These are phyloP conservation scores for Hanleya hanleyi DNA, from an alignment of 2,888 invertebrate species.

Conservation along the genomic window DNA sequence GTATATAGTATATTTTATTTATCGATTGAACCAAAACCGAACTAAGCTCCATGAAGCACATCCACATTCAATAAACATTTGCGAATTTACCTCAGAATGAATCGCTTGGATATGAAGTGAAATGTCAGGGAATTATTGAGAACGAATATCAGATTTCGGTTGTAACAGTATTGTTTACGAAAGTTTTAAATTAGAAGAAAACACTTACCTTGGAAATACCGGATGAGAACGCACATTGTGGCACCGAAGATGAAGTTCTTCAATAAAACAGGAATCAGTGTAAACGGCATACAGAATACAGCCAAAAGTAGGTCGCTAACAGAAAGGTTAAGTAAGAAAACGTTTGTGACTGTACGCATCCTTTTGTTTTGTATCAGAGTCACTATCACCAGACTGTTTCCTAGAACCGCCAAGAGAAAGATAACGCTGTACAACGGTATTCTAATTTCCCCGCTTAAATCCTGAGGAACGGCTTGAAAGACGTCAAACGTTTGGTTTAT, in stretches of 20 bases:
- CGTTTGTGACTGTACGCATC: conserved; percentile 76
- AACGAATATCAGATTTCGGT: no score
- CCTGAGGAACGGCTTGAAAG: background rate
- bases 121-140: no score
- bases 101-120: no score
- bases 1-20: no score
- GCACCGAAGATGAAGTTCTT: conserved; percentile 83
- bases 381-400: conserved; percentile 86
- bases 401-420: conserved; percentile 84
- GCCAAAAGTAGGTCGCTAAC: conserved; percentile 85
- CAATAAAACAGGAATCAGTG: conserved; percentile 80
- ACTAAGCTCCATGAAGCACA: no score
- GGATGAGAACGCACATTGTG: conserved; percentile 82
- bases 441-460: conserved; percentile 37
- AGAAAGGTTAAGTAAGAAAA: conserved; percentile 76
- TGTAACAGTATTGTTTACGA: no score
- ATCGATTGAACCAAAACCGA: no score
- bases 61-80: no score
- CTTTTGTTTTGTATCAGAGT: conserved; percentile 75
- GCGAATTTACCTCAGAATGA: no score
- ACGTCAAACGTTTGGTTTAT: background rate
- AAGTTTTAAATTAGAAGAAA: no score
- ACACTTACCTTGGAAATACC: conserved; percentile 84
- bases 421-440: conserved; percentile 85
- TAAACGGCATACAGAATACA: conserved; percentile 87